Evolutionary conservation across 1,140 invertebrate genomes (phyloP).

Genomic region (Lineus longissimus): DNA sequence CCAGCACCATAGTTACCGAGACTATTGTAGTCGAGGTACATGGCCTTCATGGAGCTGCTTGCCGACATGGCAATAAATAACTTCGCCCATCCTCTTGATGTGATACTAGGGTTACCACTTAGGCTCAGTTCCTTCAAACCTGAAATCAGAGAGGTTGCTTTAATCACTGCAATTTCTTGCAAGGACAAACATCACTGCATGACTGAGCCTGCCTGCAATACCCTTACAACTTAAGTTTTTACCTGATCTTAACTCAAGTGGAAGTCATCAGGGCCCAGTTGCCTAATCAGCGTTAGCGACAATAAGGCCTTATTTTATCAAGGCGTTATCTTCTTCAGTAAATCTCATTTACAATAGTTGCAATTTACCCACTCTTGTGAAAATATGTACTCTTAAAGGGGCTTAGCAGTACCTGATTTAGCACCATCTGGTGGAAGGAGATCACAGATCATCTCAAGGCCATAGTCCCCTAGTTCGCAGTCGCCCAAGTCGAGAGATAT

Average conservation of each 20-base stretch:
- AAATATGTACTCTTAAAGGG: too few species aligned
- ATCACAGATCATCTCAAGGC: constrained; percentile 29
- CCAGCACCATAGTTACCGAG: constrained; percentile 39
- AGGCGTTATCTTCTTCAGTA: too few species aligned
- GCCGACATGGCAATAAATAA: constrained; percentile 35
- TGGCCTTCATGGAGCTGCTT: constrained; percentile 24
- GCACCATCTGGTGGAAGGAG: constrained; percentile 30
- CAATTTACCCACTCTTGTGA: too few species aligned
- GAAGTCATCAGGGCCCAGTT: too few species aligned
- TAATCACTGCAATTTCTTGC: too few species aligned
- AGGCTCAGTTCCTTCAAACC: constrained; percentile 36
- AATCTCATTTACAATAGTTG: too few species aligned
- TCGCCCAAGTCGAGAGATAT: constrained; percentile 41
- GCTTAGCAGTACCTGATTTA: constrained; percentile 33
- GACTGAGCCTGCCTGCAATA: too few species aligned
- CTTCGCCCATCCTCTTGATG: constrained; percentile 33
- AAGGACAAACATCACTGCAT: too few species aligned
- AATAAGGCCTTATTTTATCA: too few species aligned
- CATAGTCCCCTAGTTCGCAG: constrained; percentile 35
- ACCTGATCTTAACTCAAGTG: too few species aligned
- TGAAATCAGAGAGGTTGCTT: constrained; percentile 10
- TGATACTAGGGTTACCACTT: constrained; percentile 37
- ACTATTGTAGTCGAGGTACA: constrained; percentile 40
- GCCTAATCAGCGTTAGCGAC: too few species aligned
- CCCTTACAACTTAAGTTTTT: too few species aligned